A percentile compares a stretch with the other conserved stretches of the same genome.
phyloP scores from a whole-genome alignment of 2,797 vertebrate genomes.

The Bovichtus diacanthus region DNA sequence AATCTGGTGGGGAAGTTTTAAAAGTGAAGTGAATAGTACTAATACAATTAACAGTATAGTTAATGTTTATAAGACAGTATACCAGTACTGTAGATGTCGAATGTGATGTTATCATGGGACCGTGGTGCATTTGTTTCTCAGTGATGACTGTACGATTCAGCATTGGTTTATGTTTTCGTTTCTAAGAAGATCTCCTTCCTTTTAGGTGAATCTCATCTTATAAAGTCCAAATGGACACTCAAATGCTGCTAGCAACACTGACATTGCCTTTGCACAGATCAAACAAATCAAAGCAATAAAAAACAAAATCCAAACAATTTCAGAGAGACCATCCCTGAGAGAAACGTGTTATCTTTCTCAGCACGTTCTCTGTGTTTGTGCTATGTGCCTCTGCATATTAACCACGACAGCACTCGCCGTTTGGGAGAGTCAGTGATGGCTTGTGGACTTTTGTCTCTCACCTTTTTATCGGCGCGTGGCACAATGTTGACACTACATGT shows the following conservation, averaged over 20 bases:
- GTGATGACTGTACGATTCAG: background rate
- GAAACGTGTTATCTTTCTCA: constrained; percentile 42
- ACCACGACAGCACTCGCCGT: constrained; percentile 39
- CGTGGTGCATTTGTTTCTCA: background rate
- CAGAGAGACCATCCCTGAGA: constrained; percentile 13
- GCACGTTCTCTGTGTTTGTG: constrained; percentile 59
- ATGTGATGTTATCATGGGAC: background rate
- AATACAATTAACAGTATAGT: background rate
- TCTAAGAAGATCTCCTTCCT: background rate
- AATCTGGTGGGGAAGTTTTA: background rate
- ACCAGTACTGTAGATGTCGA: background rate
- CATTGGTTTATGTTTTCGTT: background rate
- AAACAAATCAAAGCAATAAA: constrained; percentile 37
- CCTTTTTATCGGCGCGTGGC: constrained; percentile 62
- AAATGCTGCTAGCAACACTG: background rate
- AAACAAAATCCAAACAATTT: constrained; percentile 24
- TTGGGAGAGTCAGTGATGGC: constrained; percentile 54
- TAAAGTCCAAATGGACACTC: background rate
- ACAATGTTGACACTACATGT: constrained; percentile 64
- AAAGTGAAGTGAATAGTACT: background rate
- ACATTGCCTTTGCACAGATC: constrained; percentile 17
- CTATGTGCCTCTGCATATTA: constrained; percentile 60
- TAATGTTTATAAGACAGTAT: background rate
- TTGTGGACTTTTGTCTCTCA: constrained; percentile 55
- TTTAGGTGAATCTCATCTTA: background rate